Conservation (phyloP, 2,888 invertebrate genomes). For the Physocephala rufipes region DNA sequence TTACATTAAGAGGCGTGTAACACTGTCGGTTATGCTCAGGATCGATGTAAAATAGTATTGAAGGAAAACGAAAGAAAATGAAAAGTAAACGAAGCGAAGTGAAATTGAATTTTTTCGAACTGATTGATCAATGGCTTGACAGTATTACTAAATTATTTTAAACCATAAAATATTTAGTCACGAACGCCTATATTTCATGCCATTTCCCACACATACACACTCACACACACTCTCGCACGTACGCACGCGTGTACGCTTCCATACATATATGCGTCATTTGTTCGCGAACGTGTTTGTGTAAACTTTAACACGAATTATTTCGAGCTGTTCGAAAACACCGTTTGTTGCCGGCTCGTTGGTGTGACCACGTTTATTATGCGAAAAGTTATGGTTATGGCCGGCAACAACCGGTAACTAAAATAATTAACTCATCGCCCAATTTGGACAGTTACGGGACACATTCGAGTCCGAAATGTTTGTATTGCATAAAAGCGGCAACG, state of each 20-base stretch:
- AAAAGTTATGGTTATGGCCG: neutral
- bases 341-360: neutral
- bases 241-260: neutral
- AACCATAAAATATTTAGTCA: neutral
- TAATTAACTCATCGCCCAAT: constrained; percentile 13
- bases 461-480: no score
- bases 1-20: no score
- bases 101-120: neutral
- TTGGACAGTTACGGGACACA: neutral
- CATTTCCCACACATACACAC: neutral
- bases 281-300: no score
- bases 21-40: no score
- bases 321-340: no score
- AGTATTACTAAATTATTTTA: neutral
- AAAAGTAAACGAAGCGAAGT: no score
- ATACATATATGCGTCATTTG: neutral
- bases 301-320: no score
- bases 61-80: neutral
- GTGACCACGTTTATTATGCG: neutral
- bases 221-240: neutral
- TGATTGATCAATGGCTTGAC: neutral
- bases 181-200: neutral
- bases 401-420: neutral
- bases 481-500: no score
- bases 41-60: no score